Evolutionary conservation across 2,113 vertebrate species (phyloP).

Genomic region (Callipepla californica): DNA sequence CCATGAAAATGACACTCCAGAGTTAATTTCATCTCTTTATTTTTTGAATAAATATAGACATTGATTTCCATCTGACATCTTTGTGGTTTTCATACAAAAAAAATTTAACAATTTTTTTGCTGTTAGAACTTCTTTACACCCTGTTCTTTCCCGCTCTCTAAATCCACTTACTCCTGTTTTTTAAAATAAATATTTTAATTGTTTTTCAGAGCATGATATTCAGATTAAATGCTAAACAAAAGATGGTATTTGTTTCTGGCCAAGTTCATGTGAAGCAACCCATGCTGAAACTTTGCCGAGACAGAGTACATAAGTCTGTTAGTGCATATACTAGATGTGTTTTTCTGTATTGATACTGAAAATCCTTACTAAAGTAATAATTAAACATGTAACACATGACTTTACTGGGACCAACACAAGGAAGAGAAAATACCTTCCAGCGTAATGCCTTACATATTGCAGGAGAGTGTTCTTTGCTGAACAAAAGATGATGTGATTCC

Average conservation of each 20-base stretch:
- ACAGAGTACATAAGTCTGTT: background rate
- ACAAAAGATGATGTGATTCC: background rate
- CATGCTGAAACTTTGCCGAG: background rate
- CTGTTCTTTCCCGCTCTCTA: background rate
- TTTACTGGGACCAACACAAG: background rate
- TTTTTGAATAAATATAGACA: constrained; percentile 11
- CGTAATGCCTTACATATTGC: background rate
- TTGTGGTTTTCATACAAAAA: constrained; percentile 11
- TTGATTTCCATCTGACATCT: background rate
- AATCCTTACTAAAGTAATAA: background rate
- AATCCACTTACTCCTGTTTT: background rate
- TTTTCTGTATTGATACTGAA: background rate
- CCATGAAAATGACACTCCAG: background rate
- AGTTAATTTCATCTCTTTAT: background rate
- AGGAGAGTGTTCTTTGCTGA: background rate
- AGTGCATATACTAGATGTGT: background rate
- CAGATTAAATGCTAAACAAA: background rate
- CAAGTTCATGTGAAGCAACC: background rate
- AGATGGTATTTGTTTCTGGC: background rate
- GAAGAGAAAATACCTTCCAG: constrained; percentile 9
- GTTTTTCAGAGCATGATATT: background rate
- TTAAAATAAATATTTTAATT: background rate
- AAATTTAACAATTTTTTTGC: background rate
- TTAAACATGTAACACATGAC: background rate
- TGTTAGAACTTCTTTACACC: background rate